Percentiles rank a stretch among this genome's conserved stretches.
phyloP scores from a whole-genome alignment of 2,888 invertebrate species.

The Globia sparganii region DNA sequence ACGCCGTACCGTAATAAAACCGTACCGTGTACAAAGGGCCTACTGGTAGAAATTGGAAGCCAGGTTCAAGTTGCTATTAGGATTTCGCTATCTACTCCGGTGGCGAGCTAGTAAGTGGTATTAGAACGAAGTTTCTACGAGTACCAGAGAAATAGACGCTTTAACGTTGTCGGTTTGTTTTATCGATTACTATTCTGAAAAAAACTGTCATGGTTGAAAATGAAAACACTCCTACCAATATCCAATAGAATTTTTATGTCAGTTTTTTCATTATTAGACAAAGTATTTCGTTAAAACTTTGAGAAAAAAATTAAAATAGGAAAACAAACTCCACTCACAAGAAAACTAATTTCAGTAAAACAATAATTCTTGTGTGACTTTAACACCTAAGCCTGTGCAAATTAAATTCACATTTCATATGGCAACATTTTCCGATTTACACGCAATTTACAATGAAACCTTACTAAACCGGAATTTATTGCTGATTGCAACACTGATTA shows the following conservation, averaged over 20 bases:
- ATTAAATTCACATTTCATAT: conserved; percentile 13
- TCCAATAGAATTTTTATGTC: not conserved
- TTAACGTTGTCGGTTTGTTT: not conserved
- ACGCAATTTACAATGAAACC: conserved; percentile 40
- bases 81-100: conserved; percentile 14
- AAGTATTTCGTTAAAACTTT: not conserved
- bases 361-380: not conserved
- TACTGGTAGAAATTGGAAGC: conserved; percentile 44
- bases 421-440: conserved; percentile 9
- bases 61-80: conserved; percentile 37
- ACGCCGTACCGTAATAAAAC: not conserved
- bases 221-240: not conserved
- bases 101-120: conserved; percentile 9
- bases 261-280: not conserved
- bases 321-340: not conserved
- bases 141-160: conserved; percentile 7
- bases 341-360: not conserved
- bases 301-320: not conserved
- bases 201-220: not conserved
- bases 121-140: conserved; percentile 24
- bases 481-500: conserved; percentile 38
- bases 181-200: not conserved
- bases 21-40: not conserved
- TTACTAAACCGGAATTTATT: conserved; percentile 43
- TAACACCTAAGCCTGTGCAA: not conserved